Conservation (phyloP, 2,888 invertebrate species). For the Acronicta alni region DNA sequence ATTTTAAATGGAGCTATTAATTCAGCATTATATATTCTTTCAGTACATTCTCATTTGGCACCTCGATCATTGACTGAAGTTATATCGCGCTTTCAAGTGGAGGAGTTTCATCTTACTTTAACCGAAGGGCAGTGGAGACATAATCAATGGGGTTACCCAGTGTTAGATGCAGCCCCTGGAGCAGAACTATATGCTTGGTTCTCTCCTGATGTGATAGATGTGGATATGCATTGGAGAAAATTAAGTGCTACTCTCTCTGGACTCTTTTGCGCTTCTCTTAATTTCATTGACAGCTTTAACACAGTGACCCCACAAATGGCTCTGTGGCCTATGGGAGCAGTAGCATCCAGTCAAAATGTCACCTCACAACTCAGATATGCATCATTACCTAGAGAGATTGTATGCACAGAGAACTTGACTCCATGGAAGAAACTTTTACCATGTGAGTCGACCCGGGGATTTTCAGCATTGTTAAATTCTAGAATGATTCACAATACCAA, state of each 20-base stretch:
- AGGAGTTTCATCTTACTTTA: constrained; percentile 96
- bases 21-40: constrained; percentile 4
- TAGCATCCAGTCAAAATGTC: constrained; percentile 81
- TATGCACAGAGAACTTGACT: constrained; percentile 99
- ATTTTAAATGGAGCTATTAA: no score
- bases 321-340: constrained; percentile 93
- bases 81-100: constrained; percentile 94
- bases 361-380: constrained; percentile 93
- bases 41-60: constrained; percentile 95
- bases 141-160: constrained; percentile 98
- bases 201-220: constrained; percentile 90
- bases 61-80: constrained; percentile 97
- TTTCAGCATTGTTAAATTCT: constrained; percentile 96
- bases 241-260: constrained; percentile 97
- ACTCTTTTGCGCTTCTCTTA: constrained; percentile 98
- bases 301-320: constrained; percentile 95
- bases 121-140: constrained; percentile 98
- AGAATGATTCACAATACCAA: constrained; percentile 97
- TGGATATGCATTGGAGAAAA: constrained; percentile 96
- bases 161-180: constrained; percentile 96
- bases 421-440: constrained; percentile 99
- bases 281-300: constrained; percentile 96
- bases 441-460: constrained; percentile 96
- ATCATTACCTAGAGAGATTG: constrained; percentile 97
- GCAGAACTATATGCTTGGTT: constrained; percentile 99